A percentile compares a stretch with the other conserved stretches of the same genome.
phyloP scores from a whole-genome alignment of 2,797 vertebrate species.

The Glossophaga mutica region DNA sequence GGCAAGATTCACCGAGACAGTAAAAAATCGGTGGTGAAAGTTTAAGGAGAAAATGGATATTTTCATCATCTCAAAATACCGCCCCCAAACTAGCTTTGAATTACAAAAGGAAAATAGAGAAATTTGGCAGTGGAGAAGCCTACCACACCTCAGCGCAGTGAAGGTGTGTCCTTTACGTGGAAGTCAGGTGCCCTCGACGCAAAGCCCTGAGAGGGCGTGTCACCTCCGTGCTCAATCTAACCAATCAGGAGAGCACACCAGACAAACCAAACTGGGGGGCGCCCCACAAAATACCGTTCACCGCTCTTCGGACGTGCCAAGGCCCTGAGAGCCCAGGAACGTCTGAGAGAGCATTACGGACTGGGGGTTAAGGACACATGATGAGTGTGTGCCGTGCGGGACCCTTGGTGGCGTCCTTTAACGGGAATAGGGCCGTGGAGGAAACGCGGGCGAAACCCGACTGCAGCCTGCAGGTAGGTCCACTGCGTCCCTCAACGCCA shows the following conservation, averaged over 20 bases:
- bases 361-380: not conserved
- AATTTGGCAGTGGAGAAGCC: not conserved
- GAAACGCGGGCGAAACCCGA: not conserved
- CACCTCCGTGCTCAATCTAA: not conserved
- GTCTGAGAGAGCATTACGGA: not conserved
- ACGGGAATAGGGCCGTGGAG: not conserved
- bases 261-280: not conserved
- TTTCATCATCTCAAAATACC: not conserved
- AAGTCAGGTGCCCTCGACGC: rapidly evolving
- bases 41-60: not conserved
- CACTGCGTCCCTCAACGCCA: not conserved
- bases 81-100: not conserved
- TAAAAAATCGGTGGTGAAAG: not conserved
- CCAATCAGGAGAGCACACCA: not conserved
- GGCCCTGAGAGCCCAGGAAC: not conserved
- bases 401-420: not conserved
- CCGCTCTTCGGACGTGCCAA: not conserved
- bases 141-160: no score
- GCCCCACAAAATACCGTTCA: rapidly evolving
- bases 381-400: rapidly evolving
- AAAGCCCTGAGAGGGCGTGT: rapidly evolving
- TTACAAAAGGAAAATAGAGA: no score
- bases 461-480: not conserved
- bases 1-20: not conserved
- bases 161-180: no score